Base-by-base conservation (phyloP, 2,888 invertebrate species). In the Myathropa florea region DNA sequence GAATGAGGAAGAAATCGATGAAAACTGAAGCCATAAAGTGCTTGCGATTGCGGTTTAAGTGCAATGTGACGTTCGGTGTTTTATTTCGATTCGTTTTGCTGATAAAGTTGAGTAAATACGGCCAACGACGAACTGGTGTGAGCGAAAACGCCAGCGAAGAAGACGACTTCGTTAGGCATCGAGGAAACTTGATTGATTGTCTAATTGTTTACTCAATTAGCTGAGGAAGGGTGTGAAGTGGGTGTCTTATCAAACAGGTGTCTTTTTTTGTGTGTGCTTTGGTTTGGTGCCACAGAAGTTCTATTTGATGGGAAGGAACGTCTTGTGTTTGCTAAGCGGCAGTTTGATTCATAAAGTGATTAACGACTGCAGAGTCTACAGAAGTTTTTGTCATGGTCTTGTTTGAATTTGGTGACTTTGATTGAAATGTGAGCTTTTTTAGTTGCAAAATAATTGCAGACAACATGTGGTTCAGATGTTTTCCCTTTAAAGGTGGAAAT, bases 31-130 rank as follows among this genome's bases (percentile, higher is more conserved):
- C 12, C 33, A 12, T 61, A 21, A 57, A 72, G 78, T 78, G 63
- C 24, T 21, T 53, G 33, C 55, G 82, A 65, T 60, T 82, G 65
- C 57, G 28, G n/a, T 24, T 75, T 73, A 79, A 79, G 83, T 83
- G 72, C 57, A 83, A 23, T 75, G 60, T 78, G 78, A 78, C 72
- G 39, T 83, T 76, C 39, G 18, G 30, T 63, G 24, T 67, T 53
- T 28, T 63, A 23, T 59, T 65, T 55, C 55, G 39, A 77, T 60
- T n/a, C 36, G 26, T 53, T 82, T 55, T 61, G 12, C 30, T 60
- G 83, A 79, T 79, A 83, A 18, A 79, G 68, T 70, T 79, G 59
- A 30, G 63, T 59, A 63, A 78, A 68, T 67, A 30, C 7, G 14
- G 14, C 14, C 39, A 14, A 39, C 39, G 4, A 12, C 12, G 36